These are phyloP conservation scores for Solenodon paradoxus DNA, from an alignment of 2,113 vertebrate species.

Conservation along the genomic window DNA sequence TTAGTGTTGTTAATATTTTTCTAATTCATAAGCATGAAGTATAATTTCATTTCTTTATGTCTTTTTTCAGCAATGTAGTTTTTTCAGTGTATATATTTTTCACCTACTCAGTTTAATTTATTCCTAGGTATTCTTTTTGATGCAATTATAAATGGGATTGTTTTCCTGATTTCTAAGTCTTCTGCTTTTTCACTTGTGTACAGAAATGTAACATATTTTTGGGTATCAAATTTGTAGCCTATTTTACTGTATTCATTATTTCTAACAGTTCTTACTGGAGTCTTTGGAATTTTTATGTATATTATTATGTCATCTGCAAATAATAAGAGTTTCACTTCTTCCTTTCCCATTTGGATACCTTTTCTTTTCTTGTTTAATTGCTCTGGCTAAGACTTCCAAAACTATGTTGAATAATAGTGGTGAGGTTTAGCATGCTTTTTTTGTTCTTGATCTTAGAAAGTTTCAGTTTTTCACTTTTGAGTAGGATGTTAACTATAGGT, in stretches of 20 bases:
- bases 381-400: not conserved
- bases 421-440: fast-evolving
- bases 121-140: not conserved
- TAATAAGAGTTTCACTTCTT: not conserved
- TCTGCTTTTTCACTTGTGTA: not conserved
- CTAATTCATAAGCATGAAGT: not conserved
- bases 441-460: not conserved
- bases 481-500: not conserved
- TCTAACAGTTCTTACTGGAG: not conserved
- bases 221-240: not conserved
- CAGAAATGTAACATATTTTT: not conserved
- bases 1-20: not conserved
- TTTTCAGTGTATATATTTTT: not conserved
- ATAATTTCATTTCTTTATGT: not conserved
- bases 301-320: not conserved
- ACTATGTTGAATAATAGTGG: not conserved
- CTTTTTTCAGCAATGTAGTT: not conserved
- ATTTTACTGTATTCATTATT: not conserved
- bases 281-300: too few species aligned
- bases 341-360: not conserved
- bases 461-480: not conserved
- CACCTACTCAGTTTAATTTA: not conserved
- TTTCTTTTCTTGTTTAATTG: not conserved
- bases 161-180: not conserved
- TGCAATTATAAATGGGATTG: not conserved